Evolutionary conservation across 2,113 vertebrate species (phyloP), one percentile per base, ranked within the genome.

Genomic region (Macheiramphus alcinus): DNA sequence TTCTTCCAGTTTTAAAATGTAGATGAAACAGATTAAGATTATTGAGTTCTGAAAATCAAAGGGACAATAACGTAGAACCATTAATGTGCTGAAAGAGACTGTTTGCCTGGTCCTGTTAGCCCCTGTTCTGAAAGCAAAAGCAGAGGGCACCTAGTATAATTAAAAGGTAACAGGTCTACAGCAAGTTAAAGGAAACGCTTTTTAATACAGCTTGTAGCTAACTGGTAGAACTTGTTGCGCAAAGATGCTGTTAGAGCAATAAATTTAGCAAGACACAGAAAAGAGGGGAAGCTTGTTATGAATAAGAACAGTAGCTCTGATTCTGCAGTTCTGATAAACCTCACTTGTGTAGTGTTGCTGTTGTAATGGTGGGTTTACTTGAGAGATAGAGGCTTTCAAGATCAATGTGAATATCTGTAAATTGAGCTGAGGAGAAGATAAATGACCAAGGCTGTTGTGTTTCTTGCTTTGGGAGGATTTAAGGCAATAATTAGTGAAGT

Each of bases 21-120:
- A 93, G 96, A 94, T 94, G 84, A 91, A 97, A 95, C 66, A 94
- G 91, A 85, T 97, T 84, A 90, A 88, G 74, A 90, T 88, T 89
- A 83, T 84, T 86, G 88, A 94, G 83, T 79, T 83, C 93, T 91
- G 78, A 80, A 93, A 96, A 97, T 95, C 96, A 96, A 91, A 92
- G 80, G 74, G 89, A 52, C 70, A 45, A 29, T 84, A 50, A 94
- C 78, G 79, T 40, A 56, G 73, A 55, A 61, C 36, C 47, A 61
- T 62, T 87, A 56, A 81, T 13, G 32, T 89, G 81, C 81, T 89
- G 76, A 71, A 90, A 56, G 42, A 75, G 65, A 20, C 90, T 59
- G 9, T 92, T 83, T 94, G 53, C 86, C 45, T 70, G 61, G 55
- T 90, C 63, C 79, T 5, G 16, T 84, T 94, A 90, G 78, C 56